phyloP scores from a whole-genome alignment of 1,140 invertebrate genomes.

The Drosophila setifemur region DNA sequence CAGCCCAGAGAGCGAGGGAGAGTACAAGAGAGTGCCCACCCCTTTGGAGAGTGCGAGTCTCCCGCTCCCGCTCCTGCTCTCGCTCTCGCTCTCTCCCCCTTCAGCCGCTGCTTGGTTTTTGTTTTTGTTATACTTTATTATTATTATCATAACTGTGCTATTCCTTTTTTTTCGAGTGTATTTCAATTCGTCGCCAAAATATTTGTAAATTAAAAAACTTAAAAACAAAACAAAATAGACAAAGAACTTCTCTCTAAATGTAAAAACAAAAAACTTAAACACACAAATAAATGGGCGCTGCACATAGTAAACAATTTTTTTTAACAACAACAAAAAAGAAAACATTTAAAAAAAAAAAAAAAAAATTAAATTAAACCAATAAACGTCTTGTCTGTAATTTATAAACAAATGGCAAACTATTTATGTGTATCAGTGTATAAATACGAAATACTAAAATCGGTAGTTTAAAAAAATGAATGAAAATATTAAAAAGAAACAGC shows the following conservation, averaged over 20 bases:
- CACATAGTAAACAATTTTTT: slow-evolving; percentile 69
- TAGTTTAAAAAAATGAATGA: slow-evolving; percentile 40
- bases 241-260: slow-evolving; percentile 59
- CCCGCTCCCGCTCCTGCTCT: background rate
- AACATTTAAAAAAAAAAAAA: slow-evolving; percentile 11
- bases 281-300: slow-evolving; percentile 62
- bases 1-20: background rate
- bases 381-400: slow-evolving; percentile 73
- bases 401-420: slow-evolving; percentile 50
- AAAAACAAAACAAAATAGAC: slow-evolving; percentile 33
- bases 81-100: slow-evolving; percentile 18
- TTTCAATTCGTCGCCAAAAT: slow-evolving; percentile 69
- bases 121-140: slow-evolving; percentile 64
- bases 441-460: slow-evolving; percentile 49
- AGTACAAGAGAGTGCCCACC: background rate
- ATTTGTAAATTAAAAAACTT: slow-evolving; percentile 70
- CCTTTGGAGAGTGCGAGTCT: slow-evolving; percentile 1
- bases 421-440: slow-evolving; percentile 64
- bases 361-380: slow-evolving; percentile 44
- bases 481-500: background rate
- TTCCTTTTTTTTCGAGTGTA: slow-evolving; percentile 45
- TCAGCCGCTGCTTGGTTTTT: slow-evolving; percentile 28
- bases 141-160: slow-evolving; percentile 62
- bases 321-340: slow-evolving; percentile 21
- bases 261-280: slow-evolving; percentile 37